Base-by-base conservation (phyloP, 2,113 vertebrate genomes). In the Ancistrus triradiatus region DNA sequence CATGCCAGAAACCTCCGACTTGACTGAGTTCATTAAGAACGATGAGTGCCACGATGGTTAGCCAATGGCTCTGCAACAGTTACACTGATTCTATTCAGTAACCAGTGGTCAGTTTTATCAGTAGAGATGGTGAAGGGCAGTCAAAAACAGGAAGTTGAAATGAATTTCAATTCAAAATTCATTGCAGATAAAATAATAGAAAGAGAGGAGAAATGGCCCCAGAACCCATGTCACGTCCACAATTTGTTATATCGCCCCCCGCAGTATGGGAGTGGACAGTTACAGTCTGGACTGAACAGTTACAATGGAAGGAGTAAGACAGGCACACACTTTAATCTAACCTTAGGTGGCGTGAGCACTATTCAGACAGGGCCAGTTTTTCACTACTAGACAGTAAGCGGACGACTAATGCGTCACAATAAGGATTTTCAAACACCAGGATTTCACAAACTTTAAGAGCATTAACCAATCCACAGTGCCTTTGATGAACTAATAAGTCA, bases 91-190 rank as follows among this genome's bases (percentile, higher is more conserved):
- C 17, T 38, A 43, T 25, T 15, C 18, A n/a, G n/a, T n/a, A n/a
- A n/a, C n/a, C n/a, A n/a, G n/a, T n/a, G n/a, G n/a, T n/a, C n/a
- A n/a, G n/a, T n/a, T n/a, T n/a, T n/a, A n/a, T 42, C 63, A 49
- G 33, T 21, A 42, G 14, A 66, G 51, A 57, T 40, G 51, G 21
- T 63, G 37, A 22, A 49, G 47, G n/a, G n/a, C n/a, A 35, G 1
- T 24, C 31, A 58, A 33, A 1, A 28, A 72, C 47, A 68, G 58
- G 66, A 68, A 72, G 63, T 62, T 55, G 47, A 42, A 62, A 72
- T 72, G 69, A 72, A 72, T 67, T 72, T 72, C 38, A 64, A n/a
- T 57, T 18, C 27, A 56, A 19, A 72, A 72, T 66, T 66, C 62
- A 72, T 60, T 43, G 44, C 18, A 27, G 28, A 61, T 43, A 52